These are phyloP conservation scores for Sebastiscus albofasciatus DNA, from an alignment of 2,797 vertebrate species.

Conservation along the genomic window DNA sequence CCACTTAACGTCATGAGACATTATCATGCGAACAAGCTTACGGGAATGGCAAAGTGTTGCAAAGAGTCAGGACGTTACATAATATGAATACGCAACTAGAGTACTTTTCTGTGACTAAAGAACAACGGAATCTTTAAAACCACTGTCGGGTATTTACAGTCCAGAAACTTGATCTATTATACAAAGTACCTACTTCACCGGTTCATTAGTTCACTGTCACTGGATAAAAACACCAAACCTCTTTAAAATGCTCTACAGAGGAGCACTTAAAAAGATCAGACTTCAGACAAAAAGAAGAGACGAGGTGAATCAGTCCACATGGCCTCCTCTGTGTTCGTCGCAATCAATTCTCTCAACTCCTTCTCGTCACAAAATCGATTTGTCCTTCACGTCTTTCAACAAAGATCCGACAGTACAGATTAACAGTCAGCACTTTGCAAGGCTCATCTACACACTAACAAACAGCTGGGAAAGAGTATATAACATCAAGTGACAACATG, in stretches of 20 bases:
- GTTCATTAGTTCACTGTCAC: constrained; percentile 9
- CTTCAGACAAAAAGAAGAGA: neutral
- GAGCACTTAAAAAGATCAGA: neutral
- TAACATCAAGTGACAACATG: neutral
- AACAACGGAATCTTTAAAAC: neutral
- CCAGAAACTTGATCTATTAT: neutral
- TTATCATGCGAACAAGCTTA: constrained; percentile 7
- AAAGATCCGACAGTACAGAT: neutral
- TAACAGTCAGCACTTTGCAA: neutral
- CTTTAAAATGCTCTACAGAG: neutral
- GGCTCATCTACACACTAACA: neutral
- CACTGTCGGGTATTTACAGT: neutral
- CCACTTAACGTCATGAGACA: constrained; percentile 20
- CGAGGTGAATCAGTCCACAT: neutral
- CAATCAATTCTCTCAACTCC: constrained; percentile 5
- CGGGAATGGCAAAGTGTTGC: neutral
- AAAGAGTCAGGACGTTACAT: neutral
- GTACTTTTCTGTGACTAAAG: constrained; percentile 7
- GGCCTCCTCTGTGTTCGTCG: neutral
- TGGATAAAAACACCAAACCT: neutral
- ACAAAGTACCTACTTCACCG: neutral
- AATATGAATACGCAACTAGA: neutral
- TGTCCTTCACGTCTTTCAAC: constrained; percentile 8
- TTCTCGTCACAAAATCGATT: constrained; percentile 20
- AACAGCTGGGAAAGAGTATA: neutral